These are phyloP conservation scores for Trisateles emortualis DNA, from an alignment of 2,888 invertebrate species.

Conservation along the genomic window DNA sequence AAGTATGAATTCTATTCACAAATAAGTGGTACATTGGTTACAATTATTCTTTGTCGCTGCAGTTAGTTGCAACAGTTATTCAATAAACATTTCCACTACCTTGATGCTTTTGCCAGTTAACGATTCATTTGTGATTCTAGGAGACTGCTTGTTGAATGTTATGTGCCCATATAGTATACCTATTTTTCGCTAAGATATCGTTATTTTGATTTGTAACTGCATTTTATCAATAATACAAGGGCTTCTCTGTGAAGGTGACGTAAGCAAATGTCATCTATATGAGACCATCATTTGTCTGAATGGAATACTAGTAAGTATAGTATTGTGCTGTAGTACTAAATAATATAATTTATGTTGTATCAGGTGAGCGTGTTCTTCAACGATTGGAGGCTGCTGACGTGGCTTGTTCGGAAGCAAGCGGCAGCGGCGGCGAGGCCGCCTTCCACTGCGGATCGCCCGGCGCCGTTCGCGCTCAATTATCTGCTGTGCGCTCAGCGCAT, in stretches of 20 bases:
- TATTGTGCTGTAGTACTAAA: neutral
- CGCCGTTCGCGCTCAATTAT: constrained; percentile 93
- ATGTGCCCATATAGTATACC: too few species aligned
- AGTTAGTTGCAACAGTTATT: constrained; percentile 4
- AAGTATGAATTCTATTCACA: neutral
- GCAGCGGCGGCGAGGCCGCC: constrained; percentile 88
- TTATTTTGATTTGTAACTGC: too few species aligned
- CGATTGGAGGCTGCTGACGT: constrained; percentile 86
- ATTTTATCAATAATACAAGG: too few species aligned
- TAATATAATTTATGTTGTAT: neutral
- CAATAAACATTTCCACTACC: neutral
- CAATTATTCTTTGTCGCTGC: constrained; percentile 3
- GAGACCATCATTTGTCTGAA: too few species aligned
- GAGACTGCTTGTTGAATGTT: neutral
- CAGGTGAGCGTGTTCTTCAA: constrained; percentile 91
- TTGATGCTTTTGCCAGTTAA: neutral
- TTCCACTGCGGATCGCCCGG: constrained; percentile 90
- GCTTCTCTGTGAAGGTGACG: too few species aligned
- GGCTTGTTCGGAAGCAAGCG: constrained; percentile 88
- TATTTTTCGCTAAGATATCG: too few species aligned
- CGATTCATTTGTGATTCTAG: neutral
- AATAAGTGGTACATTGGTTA: neutral
- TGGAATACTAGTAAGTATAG: too few species aligned
- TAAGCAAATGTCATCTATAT: too few species aligned
- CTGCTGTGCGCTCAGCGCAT: constrained; percentile 95